Base-by-base conservation (phyloP, 2,113 vertebrate genomes). In the Daubentonia madagascariensis region DNA sequence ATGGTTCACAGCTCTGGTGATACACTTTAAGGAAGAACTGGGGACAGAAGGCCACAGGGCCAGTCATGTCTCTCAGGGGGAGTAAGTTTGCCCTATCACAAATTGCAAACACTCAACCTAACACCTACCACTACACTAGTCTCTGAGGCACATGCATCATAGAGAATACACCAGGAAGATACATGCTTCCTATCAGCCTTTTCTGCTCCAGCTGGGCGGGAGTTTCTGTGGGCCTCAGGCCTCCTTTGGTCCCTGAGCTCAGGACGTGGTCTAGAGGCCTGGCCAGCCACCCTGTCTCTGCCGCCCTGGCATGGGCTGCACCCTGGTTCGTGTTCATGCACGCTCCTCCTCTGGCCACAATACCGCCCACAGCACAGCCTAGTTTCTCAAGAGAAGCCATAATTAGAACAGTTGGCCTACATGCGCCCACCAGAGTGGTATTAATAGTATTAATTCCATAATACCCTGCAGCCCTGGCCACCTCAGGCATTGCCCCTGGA, bases 61-160 rank as follows among this genome's bases (percentile, higher is more conserved):
- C 16, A 37, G 35, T 48, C 18, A 43, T 11, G 28, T 20, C 54
- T 79, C 52, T 13, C 4, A 10, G 6, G 5, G 73, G 65, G 80
- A 78, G 23, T 50, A 59, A 45, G 35, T 54, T 59, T n/a, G 22
- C 11, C 8, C 6, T 14, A 16, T 9, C 28, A 48, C 72, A 79
- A 43, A 22, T 61, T 10, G 28, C 28, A 35, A 30, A 75, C 28
- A 7, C 17, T 2, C 25, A 11, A 37, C 89, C 25, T 59, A 14
- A 37, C 10, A 17, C 37, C 40, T 28, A 13, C 6, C 2, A 3
- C 22, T 43, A 6, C 3, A 2, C 5, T n/a, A n/a, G 9, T 16
- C 45, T 88, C 37, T 30, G 59, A 90, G 52, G 54, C 57, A 72
- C 4, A 5, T 1, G 4, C 17, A 9, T 43, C 28, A 45, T 2